Base-by-base conservation (phyloP, 2,797 vertebrate species). In the Catostomus latipinnis region DNA sequence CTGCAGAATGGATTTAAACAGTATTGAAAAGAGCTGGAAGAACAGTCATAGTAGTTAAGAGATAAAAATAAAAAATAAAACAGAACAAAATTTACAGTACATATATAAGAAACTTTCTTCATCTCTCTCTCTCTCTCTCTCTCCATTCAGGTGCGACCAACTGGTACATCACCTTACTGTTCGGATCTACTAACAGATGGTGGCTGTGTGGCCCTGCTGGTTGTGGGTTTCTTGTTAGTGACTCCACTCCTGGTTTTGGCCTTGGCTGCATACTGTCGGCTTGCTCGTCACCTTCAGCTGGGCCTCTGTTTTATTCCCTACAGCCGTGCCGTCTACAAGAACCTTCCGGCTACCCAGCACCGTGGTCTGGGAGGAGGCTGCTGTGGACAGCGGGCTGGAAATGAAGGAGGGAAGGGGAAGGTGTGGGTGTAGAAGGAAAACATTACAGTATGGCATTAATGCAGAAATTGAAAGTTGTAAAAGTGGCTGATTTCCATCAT, bases 221-320 rank as follows among this genome's bases (percentile, higher is more conserved):
- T 97, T 6, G 94, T 96, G 78, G 96, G 96, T 16, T 96, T 96
- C 74, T 88, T 96, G 74, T 90, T 98, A 58, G 90, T 96, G 68
- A 93, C 96, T 3, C 96, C 96, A 0, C 92, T 98, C 71, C 91
- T 97, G 77, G 95, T 98, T 76, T 90, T 97, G 81, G 96, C 96
- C 0, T 88, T 97, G 62, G 96, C 96, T 0, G 96, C 95, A 34
- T 98, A 95, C 87, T 96, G 96, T 71, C 95, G 96, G 62, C 88
- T 97, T 78, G 96, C 95, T 7, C 94, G 95, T 9, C 93, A 94
- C 87, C 95, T 98, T n/a, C 95, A 96, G 87, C 93, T 98, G 67
- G 92, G 93, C 65, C 90, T 97, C 82, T 98, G 96, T 84, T 96
- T 98, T 48, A 94, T 98, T 57, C 96, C 96, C 8, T 98, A 98